These are phyloP conservation scores for Thyatira batis DNA, from an alignment of 2,888 invertebrate species.

Conservation along the genomic window DNA sequence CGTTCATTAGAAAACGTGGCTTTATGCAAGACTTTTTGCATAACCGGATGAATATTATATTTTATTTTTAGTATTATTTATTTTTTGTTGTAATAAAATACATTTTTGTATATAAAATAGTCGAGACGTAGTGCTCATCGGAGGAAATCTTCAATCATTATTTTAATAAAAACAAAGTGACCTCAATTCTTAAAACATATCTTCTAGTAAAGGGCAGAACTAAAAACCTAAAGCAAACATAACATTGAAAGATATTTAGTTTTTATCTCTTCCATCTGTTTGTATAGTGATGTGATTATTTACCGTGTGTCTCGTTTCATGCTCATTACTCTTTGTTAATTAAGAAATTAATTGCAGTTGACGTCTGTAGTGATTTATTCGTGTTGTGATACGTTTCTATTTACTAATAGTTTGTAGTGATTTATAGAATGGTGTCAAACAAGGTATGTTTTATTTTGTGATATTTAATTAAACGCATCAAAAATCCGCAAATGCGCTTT, in stretches of 20 bases:
- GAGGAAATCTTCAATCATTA: too few species aligned
- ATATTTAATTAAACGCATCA: background rate
- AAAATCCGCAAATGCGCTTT: too few species aligned
- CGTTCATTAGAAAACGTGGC: too few species aligned
- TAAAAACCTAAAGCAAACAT: slow-evolving; percentile 10
- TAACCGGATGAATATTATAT: too few species aligned
- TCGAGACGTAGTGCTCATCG: too few species aligned
- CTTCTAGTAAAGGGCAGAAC: slow-evolving; percentile 1
- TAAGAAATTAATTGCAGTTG: background rate
- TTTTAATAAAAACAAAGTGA: background rate
- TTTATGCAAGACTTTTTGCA: too few species aligned
- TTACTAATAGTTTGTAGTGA: too few species aligned
- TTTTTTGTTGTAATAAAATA: too few species aligned
- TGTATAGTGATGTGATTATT: slow-evolving; percentile 25
- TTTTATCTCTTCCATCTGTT: slow-evolving; percentile 18
- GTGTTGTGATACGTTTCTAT: slow-evolving; percentile 1
- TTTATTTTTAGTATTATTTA: too few species aligned
- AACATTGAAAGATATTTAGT: background rate
- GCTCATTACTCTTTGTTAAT: background rate
- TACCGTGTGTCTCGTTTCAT: background rate
- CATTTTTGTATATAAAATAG: too few species aligned
- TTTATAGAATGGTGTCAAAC: slow-evolving; percentile 24
- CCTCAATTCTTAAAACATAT: background rate
- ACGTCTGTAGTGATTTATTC: slow-evolving; percentile 10
- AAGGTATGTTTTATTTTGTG: slow-evolving; percentile 14